Percentiles rank a stretch among this genome's conserved stretches.
Conservation (phyloP, 2,113 vertebrate species). For the Anoura caudifer region DNA sequence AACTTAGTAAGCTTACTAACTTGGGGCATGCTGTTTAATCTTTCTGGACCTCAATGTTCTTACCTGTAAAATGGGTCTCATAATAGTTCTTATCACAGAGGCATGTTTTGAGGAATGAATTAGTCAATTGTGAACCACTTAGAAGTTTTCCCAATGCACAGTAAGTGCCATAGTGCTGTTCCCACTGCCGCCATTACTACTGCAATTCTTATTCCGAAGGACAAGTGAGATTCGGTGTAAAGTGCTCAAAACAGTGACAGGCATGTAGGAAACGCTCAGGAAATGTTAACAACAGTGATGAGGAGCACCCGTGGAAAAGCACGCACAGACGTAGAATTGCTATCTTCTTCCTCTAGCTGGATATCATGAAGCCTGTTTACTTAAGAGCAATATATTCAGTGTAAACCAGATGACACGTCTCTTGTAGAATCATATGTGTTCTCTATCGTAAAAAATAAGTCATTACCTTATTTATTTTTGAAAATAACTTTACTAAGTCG, state of each 20-base stretch:
- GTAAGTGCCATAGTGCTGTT: background rate
- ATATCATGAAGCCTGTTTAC: background rate
- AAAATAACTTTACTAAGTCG: background rate
- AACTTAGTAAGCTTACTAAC: no score
- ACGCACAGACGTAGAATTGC: background rate
- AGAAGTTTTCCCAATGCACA: background rate
- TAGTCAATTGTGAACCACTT: background rate
- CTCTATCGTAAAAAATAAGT: background rate
- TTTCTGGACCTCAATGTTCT: background rate
- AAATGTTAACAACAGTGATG: rapidly evolving
- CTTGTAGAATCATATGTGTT: background rate
- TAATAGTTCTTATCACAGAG: background rate
- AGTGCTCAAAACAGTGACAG: no score
- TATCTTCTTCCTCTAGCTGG: background rate
- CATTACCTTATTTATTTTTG: background rate
- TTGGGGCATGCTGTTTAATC: background rate
- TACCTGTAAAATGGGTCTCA: background rate
- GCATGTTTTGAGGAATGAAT: background rate
- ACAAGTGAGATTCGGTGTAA: background rate
- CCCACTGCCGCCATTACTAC: rapidly evolving
- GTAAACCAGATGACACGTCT: background rate
- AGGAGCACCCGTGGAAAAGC: background rate
- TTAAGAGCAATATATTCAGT: background rate
- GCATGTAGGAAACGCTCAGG: rapidly evolving
- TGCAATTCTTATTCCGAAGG: rapidly evolving